A percentile compares a stretch with the other conserved stretches of the same genome.
Evolutionary conservation across 2,888 invertebrate species (phyloP).

Genomic region (Andrena hattorfiana): DNA sequence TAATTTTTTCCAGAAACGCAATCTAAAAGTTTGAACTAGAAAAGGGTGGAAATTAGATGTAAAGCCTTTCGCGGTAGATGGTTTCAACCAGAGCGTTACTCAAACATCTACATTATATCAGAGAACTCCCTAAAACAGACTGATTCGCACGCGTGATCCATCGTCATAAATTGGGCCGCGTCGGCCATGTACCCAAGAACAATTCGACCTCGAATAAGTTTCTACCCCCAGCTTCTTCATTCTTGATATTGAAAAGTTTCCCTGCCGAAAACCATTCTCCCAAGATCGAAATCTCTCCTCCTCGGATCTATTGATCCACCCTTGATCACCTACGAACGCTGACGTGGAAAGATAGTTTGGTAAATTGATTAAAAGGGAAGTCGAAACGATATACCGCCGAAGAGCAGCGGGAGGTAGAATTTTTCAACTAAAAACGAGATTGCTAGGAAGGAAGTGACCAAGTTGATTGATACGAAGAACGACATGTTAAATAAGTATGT

Average conservation of each 20-base stretch:
- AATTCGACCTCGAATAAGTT: constrained; percentile 40
- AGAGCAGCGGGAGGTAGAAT: neutral
- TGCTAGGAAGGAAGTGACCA: neutral
- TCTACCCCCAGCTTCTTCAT: constrained; percentile 60
- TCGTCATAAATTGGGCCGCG: constrained; percentile 44
- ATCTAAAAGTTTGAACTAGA: neutral
- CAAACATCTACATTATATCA: neutral
- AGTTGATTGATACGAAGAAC: neutral
- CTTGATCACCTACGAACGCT: constrained; percentile 18
- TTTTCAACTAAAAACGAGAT: neutral
- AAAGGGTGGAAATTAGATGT: neutral
- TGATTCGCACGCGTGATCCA: constrained; percentile 44
- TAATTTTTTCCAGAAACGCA: neutral
- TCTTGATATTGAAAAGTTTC: constrained; percentile 68
- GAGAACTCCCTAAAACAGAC: neutral
- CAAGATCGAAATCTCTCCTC: constrained; percentile 44
- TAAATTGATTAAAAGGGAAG: constrained; percentile 45
- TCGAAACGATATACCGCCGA: constrained; percentile 5
- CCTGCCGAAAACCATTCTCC: neutral
- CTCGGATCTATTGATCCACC: constrained; percentile 34
- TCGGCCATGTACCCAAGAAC: constrained; percentile 31
- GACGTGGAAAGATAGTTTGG: constrained; percentile 23
- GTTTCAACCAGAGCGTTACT: neutral
- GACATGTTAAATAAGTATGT: neutral
- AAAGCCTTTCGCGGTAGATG: neutral